Evolutionary conservation across 2,888 invertebrate genomes (phyloP).

Genomic region (Cerastis leucographa): DNA sequence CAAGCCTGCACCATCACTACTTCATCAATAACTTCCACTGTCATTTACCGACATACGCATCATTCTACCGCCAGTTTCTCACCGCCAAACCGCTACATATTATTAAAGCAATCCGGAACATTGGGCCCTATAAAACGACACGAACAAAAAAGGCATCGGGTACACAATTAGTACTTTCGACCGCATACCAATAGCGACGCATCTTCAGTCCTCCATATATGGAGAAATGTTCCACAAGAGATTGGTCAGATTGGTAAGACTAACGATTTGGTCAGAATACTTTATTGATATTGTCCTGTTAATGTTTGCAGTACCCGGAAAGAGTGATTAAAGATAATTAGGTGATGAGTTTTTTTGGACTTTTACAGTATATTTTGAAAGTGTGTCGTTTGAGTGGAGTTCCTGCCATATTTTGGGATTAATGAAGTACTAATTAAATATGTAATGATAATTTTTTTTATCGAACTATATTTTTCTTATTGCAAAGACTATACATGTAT

Average conservation of each 20-base stretch:
- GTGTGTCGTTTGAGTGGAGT: background rate
- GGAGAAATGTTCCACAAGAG: slow-evolving; percentile 63
- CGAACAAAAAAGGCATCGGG: slow-evolving; percentile 68
- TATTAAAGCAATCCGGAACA: slow-evolving; percentile 65
- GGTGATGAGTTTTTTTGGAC: slow-evolving; percentile 38
- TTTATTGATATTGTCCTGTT: slow-evolving; percentile 64
- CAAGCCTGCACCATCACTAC: background rate
- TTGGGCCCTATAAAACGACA: slow-evolving; percentile 54
- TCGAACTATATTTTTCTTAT: background rate
- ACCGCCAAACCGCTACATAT: slow-evolving; percentile 47
- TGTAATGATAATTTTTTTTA: background rate
- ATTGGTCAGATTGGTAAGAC: slow-evolving; percentile 65
- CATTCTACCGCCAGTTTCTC: background rate
- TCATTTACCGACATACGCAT: background rate
- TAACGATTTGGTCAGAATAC: slow-evolving; percentile 61
- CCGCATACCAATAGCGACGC: slow-evolving; percentile 82
- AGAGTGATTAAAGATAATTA: slow-evolving; percentile 62
- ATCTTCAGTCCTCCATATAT: slow-evolving; percentile 81
- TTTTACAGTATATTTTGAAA: slow-evolving; percentile 6
- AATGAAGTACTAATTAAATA: background rate
- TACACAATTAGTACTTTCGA: slow-evolving; percentile 88
- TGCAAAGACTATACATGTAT: too few species aligned
- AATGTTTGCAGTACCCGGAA: slow-evolving; percentile 51
- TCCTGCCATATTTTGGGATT: slow-evolving; percentile 8
- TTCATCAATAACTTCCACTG: slow-evolving; percentile 4